Evolutionary conservation across 2,113 vertebrate species (phyloP).

Genomic region (Nesogale talazaci): DNA sequence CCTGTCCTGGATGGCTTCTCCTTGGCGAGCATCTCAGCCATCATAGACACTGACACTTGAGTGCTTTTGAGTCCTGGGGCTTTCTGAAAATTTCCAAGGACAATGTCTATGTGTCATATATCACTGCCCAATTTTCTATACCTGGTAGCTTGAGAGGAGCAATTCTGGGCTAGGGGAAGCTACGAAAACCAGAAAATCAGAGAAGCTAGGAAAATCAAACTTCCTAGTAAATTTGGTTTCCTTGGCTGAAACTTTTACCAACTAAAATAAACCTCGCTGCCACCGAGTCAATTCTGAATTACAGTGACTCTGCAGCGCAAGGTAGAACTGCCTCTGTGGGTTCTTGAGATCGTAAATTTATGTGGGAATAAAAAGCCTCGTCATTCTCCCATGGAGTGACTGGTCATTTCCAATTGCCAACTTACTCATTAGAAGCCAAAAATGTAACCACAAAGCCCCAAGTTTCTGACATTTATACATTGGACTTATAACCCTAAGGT

Average conservation of each 20-base stretch:
- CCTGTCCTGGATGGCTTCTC: constrained; percentile 2
- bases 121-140: constrained; percentile 43
- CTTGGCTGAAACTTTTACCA: not conserved
- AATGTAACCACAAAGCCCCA: no score
- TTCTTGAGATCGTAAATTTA: no score
- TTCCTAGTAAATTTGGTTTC: constrained; percentile 43
- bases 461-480: no score
- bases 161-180: constrained; percentile 24
- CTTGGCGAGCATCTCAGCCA: constrained; percentile 59
- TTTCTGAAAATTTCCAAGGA: constrained; percentile 63
- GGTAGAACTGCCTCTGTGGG: no score
- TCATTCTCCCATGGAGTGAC: no score
- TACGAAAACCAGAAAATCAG: not conserved
- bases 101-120: constrained; percentile 69
- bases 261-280: not conserved
- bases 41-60: constrained; percentile 65
- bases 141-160: constrained; percentile 13
- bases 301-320: no score
- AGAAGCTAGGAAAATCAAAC: not conserved
- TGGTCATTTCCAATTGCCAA: no score
- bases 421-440: no score
- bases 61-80: constrained; percentile 56
- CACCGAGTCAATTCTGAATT: no score
- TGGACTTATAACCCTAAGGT: no score
- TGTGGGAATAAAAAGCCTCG: no score